Evolutionary conservation across 2,888 invertebrate genomes (phyloP).

Genomic region (Dolomedes plantarius): DNA sequence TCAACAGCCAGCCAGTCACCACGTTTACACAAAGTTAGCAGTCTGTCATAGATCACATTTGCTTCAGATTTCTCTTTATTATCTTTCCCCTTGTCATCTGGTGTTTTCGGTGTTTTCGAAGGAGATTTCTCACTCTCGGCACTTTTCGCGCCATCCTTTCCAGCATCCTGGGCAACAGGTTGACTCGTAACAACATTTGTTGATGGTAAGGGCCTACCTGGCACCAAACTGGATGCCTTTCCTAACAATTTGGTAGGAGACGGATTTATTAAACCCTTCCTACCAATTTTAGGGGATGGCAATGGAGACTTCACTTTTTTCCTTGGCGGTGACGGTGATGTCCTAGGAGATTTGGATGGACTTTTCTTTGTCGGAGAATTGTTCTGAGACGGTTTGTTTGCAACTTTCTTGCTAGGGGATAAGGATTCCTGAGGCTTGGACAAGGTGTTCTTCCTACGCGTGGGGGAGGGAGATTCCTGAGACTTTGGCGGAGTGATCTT

Average conservation of each 20-base stretch:
- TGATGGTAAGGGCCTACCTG: conserved; percentile 49
- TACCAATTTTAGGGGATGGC: conserved; percentile 39
- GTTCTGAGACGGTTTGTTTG: conserved; percentile 16
- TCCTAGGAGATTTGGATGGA: neutral
- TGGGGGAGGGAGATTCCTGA: conserved; percentile 47
- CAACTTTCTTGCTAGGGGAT: conserved; percentile 7
- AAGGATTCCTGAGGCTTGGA: conserved; percentile 6
- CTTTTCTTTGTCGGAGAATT: conserved; percentile 10
- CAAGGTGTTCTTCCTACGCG: conserved; percentile 1
- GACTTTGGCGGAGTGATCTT: conserved; percentile 43
- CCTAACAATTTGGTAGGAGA: conserved; percentile 47
- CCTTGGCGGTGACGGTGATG: conserved; percentile 57
- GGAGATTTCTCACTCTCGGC: conserved; percentile 6
- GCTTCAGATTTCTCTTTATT: conserved; percentile 34
- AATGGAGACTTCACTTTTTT: conserved; percentile 50
- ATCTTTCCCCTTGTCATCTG: conserved; percentile 24
- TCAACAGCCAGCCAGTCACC: conserved; percentile 74
- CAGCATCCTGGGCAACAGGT: neutral
- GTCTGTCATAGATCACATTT: conserved; percentile 31
- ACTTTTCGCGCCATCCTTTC: conserved; percentile 14
- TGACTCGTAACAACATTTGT: conserved; percentile 7
- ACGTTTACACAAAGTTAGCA: conserved; percentile 55
- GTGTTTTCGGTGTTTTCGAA: neutral
- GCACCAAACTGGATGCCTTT: conserved; percentile 22
- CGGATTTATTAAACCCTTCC: conserved; percentile 31